These are phyloP conservation scores for Dascyllus trimaculatus DNA, from an alignment of 2,113 vertebrate genomes.

Conservation along the genomic window DNA sequence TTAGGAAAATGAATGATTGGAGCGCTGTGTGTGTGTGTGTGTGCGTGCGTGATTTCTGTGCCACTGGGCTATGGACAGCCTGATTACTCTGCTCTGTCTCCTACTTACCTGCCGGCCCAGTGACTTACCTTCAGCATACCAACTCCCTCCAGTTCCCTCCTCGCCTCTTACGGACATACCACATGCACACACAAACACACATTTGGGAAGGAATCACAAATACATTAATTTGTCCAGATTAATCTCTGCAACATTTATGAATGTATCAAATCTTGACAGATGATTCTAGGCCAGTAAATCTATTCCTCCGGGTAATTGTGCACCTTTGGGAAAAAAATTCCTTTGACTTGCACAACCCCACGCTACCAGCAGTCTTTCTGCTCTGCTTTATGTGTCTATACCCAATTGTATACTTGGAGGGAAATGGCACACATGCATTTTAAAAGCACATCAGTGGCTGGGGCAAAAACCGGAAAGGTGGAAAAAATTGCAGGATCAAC, in stretches of 20 bases:
- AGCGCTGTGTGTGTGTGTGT: constrained; percentile 23
- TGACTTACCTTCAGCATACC: constrained; percentile 79
- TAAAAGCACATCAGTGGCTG: constrained; percentile 75
- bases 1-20: constrained; percentile 82
- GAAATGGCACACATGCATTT: constrained; percentile 82
- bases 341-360: constrained; percentile 71
- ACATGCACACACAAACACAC: constrained; percentile 33
- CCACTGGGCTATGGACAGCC: constrained; percentile 73
- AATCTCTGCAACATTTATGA: constrained; percentile 84
- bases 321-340: constrained; percentile 74
- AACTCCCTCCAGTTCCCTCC: constrained; percentile 60
- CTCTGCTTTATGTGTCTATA: constrained; percentile 65
- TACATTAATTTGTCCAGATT: constrained; percentile 85
- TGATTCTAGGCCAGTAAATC: constrained; percentile 84
- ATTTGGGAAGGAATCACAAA: constrained; percentile 72
- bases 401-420: constrained; percentile 77
- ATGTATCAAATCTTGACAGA: constrained; percentile 87
- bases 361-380: constrained; percentile 56
- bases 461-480: constrained; percentile 66
- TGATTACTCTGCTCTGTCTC: constrained; percentile 78
- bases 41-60: constrained; percentile 50
- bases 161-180: constrained; percentile 29
- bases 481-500: constrained; percentile 79
- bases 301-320: constrained; percentile 82
- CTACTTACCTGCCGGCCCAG: constrained; percentile 75